Evolutionary conservation across 1,140 invertebrate genomes (phyloP), one percentile per base, ranked within the genome.

Genomic region (Drosophila elegans): DNA sequence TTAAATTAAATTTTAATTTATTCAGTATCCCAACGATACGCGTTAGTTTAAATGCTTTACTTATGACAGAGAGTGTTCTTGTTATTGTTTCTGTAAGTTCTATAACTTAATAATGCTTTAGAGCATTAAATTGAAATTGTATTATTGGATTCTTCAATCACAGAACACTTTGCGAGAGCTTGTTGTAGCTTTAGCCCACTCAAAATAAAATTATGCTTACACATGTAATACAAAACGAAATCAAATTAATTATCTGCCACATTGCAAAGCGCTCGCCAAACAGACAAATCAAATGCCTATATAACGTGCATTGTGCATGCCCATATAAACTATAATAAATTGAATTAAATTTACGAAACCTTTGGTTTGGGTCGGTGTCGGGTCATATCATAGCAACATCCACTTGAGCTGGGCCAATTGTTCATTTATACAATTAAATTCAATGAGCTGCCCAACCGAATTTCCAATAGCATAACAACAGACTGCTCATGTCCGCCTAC

Each of bases 381-480:
- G 42, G n/a, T 12, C 44, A 41, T 67, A 74, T 48, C 51, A 67
- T 59, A 49, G 16, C 67, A 34, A 59, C 46, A 41, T 34, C 29
- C 61, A 75, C 60, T 51, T 68, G 61, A 55, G 36, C 52, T 36
- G 44, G 42, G 51, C 64, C 73, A 38, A 78, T 78, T 86, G 78
- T 88, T 82, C 69, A 88, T 88, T 88, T 75, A 48, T 75, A 82
- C 73, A 88, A 88, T 88, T 69, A 75, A 82, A 88, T 82, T 88
- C 74, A 68, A 82, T 81, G 56, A 78, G 74, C 68, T 63, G 45
- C 42, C 62, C 21, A 63, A 39, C 45, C 39, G 49, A 59, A 51
- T 51, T 38, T 32, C n/a, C 52, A 57, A 74, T 77, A 38, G 54
- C 41, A 59, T 49, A 45, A 55, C 46, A 45, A n/a, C 32, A 39